Base-by-base conservation (phyloP, 2,797 vertebrate genomes). In the Danionella dracula region DNA sequence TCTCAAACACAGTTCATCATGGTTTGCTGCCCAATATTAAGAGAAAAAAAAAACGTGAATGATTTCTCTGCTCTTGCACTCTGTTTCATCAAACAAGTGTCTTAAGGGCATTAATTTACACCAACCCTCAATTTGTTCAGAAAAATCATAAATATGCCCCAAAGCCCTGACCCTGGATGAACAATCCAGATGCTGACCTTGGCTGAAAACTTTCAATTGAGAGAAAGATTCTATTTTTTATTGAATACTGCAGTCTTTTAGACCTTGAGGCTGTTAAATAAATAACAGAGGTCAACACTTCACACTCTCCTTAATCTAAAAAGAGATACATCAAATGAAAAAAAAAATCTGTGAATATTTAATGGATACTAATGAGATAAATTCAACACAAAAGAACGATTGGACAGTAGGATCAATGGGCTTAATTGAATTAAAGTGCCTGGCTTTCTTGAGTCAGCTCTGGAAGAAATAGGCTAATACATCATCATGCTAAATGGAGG, bases 351-450 rank as follows among this genome's bases (percentile, higher is more conserved):
- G 49, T 45, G 41, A 65, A 65, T 65, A 65, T 65, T 55, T 55
- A 65, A 65, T 65, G 62, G 50, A 45, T 55, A 55, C 46, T 55
- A 49, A 66, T 57, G 64, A 12, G 44, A 57, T 57, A 20, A 48
- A 66, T 31, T 37, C 53, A 2, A 65, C 40, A 65, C 46, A 66
- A 66, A 56, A 49, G 21, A 56, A 16, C 13, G 44, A 40, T 16
- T 15, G 53, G 64, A 66, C 64, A 57, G 53, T n/a, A 49, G 44
- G 23, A 57, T 65, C 62, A 65, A 65, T 65, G 44, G 44, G 19
- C n/a, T 49, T 66, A 66, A 66, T 66, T 66, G 42, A 56, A 66
- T 66, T 66, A 56, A 55, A 66, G 42, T 56, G 41, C 51, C 9
- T 2, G 41, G 20, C 32, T 48, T 55, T 66, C 51, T 48, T 46